Percentiles rank a stretch among this genome's conserved stretches.
phyloP scores from a whole-genome alignment of 2,888 invertebrate species.

The Euproctis similis region DNA sequence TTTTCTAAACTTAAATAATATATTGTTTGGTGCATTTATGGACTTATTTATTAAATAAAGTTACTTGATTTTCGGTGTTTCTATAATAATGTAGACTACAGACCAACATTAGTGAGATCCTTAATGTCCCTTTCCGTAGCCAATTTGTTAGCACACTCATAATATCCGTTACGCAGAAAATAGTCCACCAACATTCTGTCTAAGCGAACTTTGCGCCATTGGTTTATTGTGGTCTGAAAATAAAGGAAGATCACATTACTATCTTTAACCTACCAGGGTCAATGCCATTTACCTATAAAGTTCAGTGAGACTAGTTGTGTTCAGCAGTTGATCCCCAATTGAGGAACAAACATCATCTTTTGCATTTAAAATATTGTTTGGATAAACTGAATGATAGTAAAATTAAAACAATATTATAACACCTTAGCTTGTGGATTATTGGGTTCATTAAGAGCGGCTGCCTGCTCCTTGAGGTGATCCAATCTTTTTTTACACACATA shows the following conservation, averaged over 20 bases:
- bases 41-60: too few species aligned
- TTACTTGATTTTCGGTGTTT: too few species aligned
- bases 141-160: conserved; percentile 92
- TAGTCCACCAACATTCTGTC: conserved; percentile 98
- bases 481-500: conserved; percentile 93
- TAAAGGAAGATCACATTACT: too few species aligned
- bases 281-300: too few species aligned
- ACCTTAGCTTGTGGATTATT: conserved; percentile 45
- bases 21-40: too few species aligned
- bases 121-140: conserved; percentile 87
- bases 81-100: conserved; percentile 7
- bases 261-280: too few species aligned
- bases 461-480: conserved; percentile 91
- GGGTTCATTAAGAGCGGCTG: conserved; percentile 49
- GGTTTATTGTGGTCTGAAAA: conserved; percentile 79
- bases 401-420: conserved; percentile 4
- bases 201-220: conserved; percentile 90
- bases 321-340: too few species aligned
- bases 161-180: conserved; percentile 95
- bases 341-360: too few species aligned
- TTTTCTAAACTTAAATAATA: too few species aligned
- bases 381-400: too few species aligned
- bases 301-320: too few species aligned
- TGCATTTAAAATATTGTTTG: too few species aligned
- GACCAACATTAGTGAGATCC: conserved; percentile 94